Evolutionary conservation across 2,888 invertebrate genomes (phyloP), one percentile per base, ranked within the genome.

Genomic region (Seladonia tumulorum): DNA sequence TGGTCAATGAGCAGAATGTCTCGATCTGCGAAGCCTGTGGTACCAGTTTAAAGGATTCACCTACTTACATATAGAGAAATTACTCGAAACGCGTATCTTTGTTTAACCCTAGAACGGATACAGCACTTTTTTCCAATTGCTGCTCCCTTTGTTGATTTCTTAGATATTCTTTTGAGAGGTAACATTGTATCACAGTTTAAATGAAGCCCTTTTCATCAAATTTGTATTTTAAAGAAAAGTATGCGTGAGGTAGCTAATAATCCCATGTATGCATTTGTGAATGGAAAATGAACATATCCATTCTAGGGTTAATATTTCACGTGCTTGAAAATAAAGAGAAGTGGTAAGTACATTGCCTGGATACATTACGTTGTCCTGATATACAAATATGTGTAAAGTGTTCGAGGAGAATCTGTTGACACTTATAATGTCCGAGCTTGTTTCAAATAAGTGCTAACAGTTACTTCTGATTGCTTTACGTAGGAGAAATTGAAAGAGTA

Each of bases 1-100:
- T 97, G 73, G 97, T 98, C 63, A 98, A 98, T 93, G 96, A 96
- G 71, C 96, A 96, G 91, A 96, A 96, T 79, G 96, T 96, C 12
- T 95, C 95, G 60, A 93, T 93, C 16, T 98, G 98, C 93, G 97
- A 96, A 90, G 97, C 97, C 29, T 98, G 98, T 94, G 96, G 96
- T 35, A 95, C 96, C 12, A 97, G 96, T 92, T 95, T 98, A 70
- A 96, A 97, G 92, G 96, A 97, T 95, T 97, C 97, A 81, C 97
- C 97, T 60, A 98, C 97, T 74, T 98, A 98, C 92, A 97, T 97
- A 87, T 94, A 90, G 90, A 85, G 57, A 74, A 66, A 85, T 70
- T 79, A 76, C 66, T 80, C 25, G 16, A 10, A 42, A 73, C 10
- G 39, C 78, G 22, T 47, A 76, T 73, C 29, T 42, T 57, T 22